Conservation (phyloP, 2,113 vertebrate genomes). For the Myotis davidii region DNA sequence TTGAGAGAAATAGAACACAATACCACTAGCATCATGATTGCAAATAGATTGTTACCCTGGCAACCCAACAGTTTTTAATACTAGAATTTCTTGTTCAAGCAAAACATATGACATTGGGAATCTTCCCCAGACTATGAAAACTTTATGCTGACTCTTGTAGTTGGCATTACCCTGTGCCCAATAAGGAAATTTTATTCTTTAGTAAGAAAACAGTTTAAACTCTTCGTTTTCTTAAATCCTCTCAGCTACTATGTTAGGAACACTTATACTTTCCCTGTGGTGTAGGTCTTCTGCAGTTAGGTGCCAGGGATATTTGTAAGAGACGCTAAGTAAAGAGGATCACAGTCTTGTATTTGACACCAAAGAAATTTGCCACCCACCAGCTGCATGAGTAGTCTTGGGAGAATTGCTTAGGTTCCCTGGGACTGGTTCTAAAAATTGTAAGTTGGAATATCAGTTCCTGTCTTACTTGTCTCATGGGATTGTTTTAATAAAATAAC, state of each 20-base stretch:
- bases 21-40: conserved; percentile 61
- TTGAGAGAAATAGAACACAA: conserved; percentile 71
- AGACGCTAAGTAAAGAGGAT: not conserved
- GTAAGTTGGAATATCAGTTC: not conserved
- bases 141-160: conserved; percentile 32
- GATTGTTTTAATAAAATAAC: conserved; percentile 50
- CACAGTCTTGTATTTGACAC: not conserved
- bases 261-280: not conserved
- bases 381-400: not conserved
- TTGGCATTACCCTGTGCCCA: conserved; percentile 19
- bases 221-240: not conserved
- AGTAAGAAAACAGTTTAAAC: conserved; percentile 14
- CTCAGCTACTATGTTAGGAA: not conserved
- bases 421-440: conserved; percentile 6
- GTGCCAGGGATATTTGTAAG: not conserved
- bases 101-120: conserved; percentile 57
- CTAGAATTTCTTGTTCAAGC: conserved; percentile 78
- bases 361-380: not conserved
- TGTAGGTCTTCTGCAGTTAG: not conserved
- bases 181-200: not conserved
- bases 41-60: conserved; percentile 75
- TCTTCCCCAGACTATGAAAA: conserved; percentile 45
- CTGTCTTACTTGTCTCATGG: not conserved
- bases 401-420: not conserved
- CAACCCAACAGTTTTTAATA: conserved; percentile 69